Base-by-base conservation (phyloP, 2,888 invertebrate genomes). In the Cylindroiulus punctatus region DNA sequence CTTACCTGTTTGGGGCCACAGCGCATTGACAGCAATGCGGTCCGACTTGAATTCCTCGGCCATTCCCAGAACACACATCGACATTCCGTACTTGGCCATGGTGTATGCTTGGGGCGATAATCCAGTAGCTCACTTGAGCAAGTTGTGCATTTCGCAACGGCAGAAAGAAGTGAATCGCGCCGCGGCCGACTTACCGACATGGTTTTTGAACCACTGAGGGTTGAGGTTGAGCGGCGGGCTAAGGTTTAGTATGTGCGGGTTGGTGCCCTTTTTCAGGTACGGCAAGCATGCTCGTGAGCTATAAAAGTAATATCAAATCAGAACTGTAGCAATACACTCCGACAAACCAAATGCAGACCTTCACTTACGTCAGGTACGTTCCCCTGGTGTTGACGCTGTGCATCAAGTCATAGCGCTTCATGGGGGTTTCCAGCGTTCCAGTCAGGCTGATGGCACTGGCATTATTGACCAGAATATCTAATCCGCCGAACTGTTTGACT, bases 31-130 rank as follows among this genome's bases (percentile, higher is more conserved):
- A 22, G 95, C 97, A 88, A 99, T 95, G 87, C 95, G 95, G 88
- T 93, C 93, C 0, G 93, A 93, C 89, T 93, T 94, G 90, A 98
- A 96, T 92, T 99, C 99, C 88, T 95, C 96, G n/a, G 97, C 94
- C 97, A 98, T 98, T 22, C 99, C 98, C 19, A 99, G 92, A 0
- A 96, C 98, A 91, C 98, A 98, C 97, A 99, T 96, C 0, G 98
- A 98, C 98, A 98, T 98, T 32, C 98, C 98, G 91, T 97, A 99
- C 91, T 99, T 99, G 2, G 99, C 97, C 95, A 98, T 98, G 0
- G 98, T 98, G 91, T 99, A 99, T 0, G 98, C 98, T 84, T 30
- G 76, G 42, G 42, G 10, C 5, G 10, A 42, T 42, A 42, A 42
- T 42, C 42, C 5, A 10, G 10, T 42, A 42, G 42, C 42, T 42